Base-by-base conservation (phyloP, 2,888 invertebrate species). In the Apomyelois bistriatella region DNA sequence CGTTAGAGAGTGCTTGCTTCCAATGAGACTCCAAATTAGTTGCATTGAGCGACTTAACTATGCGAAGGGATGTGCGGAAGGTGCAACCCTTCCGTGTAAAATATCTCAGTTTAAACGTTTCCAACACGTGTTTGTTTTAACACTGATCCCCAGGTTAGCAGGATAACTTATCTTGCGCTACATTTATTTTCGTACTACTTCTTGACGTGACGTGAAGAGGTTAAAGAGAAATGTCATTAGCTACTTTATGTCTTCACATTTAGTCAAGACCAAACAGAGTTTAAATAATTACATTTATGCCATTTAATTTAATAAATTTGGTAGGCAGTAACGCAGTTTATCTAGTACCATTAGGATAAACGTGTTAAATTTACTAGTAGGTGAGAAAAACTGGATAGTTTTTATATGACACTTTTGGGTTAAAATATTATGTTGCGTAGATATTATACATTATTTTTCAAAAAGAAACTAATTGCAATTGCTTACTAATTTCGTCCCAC, bases 11-110 rank as follows among this genome's bases (percentile, higher is more conserved):
- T 80, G 82, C 85, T 86, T 86, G 83, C 72, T 74, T 73, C 74
- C 75, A 82, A 79, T 72, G 77, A 76, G 69, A 64, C 60, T 69
- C 58, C 59, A 66, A 73, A 74, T 75, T 71, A 70, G 74, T 65
- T 63, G 67, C 67, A 67, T 68, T 64, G 66, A 66, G 68, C 69
- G 74, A 58, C 77, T 83, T 82, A 80, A 84, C 86, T 85, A 85
- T 82, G 86, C 85, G 73, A 81, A 75, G 78, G 76, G 73, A 75
- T 72, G 72, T 71, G 76, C 72, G 69, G 70, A 70, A 74, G 71
- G 64, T 68, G 74, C 77, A 86, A 85, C 89, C 89, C 89, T 87
- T 89, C 78, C 65, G 70, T 78, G 82, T 88, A 84, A 84, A 86
- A 85, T 82, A 83, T 84, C 75, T 82, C 76, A 77, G 72, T 83